Percentiles rank a stretch among this genome's conserved stretches.
These are phyloP conservation scores for Potorous gilbertii DNA, from an alignment of 2,797 vertebrate genomes.

Conservation along the genomic window DNA sequence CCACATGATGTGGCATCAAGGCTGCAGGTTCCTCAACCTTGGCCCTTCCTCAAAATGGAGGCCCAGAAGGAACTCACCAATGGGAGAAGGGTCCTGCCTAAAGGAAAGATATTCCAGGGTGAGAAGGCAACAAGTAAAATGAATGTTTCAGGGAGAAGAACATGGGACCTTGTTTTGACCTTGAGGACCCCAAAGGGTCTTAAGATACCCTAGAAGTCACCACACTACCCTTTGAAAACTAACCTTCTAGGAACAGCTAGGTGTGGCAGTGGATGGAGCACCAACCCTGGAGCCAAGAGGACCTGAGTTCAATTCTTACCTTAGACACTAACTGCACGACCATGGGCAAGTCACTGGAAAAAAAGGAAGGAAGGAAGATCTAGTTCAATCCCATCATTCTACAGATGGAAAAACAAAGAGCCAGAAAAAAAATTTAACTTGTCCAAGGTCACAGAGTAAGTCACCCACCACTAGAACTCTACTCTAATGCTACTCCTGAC, in stretches of 20 bases:
- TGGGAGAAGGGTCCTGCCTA: not conserved
- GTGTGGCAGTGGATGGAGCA: not conserved
- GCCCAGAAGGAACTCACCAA: not conserved
- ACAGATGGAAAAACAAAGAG: not conserved
- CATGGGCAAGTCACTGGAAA: not conserved
- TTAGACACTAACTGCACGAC: not conserved
- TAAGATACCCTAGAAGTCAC: not conserved
- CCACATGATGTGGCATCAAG: no score
- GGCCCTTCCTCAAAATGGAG: not conserved
- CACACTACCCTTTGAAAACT: not conserved
- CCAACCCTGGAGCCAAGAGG: not conserved
- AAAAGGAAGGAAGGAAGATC: not conserved
- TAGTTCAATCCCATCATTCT: not conserved
- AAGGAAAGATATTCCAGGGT: not conserved
- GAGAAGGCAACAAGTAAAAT: not conserved
- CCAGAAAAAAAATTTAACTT: not conserved
- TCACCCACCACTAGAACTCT: not conserved
- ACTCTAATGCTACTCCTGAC: not conserved
- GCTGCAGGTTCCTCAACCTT: no score
- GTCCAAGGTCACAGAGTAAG: not conserved
- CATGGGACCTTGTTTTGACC: not conserved
- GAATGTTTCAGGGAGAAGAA: not conserved
- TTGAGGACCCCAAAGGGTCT: not conserved
- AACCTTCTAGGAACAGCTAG: not conserved
- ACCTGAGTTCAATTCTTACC: not conserved